Evolutionary conservation across 2,888 invertebrate genomes (phyloP).

Genomic region (Autographa pulchrina): DNA sequence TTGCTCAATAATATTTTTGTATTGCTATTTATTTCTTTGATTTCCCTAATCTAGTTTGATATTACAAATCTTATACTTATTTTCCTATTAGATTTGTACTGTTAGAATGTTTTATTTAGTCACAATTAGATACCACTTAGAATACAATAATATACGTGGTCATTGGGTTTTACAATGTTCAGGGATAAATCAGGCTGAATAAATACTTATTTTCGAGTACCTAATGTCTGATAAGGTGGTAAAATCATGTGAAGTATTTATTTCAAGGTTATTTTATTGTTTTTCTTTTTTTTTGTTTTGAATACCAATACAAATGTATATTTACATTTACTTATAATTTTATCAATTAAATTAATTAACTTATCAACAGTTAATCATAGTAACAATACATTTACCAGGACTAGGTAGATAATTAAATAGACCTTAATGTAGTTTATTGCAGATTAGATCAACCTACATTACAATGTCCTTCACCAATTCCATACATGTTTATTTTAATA

Average conservation of each 20-base stretch:
- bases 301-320: background rate
- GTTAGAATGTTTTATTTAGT: background rate
- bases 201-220: too few species aligned
- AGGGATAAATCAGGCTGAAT: too few species aligned
- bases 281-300: too few species aligned
- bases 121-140: background rate
- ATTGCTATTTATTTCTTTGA: constrained; percentile 12
- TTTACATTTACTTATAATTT: background rate
- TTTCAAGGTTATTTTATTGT: too few species aligned
- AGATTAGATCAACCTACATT: background rate
- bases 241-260: too few species aligned
- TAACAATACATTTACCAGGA: background rate
- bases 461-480: background rate
- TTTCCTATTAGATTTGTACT: background rate
- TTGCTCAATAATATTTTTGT: constrained; percentile 36
- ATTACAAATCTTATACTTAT: background rate
- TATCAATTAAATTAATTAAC: background rate
- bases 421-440: background rate
- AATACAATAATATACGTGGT: too few species aligned
- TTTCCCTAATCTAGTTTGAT: background rate
- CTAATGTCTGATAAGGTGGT: too few species aligned
- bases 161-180: too few species aligned
- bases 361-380: background rate
- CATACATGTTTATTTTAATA: background rate
- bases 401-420: background rate